Base-by-base conservation (phyloP, 2,888 invertebrate genomes). In the Copidosoma aretas region DNA sequence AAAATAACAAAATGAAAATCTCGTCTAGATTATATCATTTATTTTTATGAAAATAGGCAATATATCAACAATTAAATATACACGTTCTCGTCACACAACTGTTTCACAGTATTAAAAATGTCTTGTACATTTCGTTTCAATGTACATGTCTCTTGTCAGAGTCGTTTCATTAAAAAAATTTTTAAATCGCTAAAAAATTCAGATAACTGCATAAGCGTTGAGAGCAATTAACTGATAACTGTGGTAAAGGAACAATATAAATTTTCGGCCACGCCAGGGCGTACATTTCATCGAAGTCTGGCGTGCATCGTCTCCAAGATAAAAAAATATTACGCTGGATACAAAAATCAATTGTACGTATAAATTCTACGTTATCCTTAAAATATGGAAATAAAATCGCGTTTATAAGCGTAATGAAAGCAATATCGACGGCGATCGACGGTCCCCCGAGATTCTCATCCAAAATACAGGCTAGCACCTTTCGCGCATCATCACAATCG, bases 41-140 rank as follows among this genome's bases (percentile, higher is more conserved):
- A 79, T 77, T 77, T 62, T 73, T 78, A 77, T 73, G 74, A 79
- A 79, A 79, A 79, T 79, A 78, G 73, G 73, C 74, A 76, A 75
- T 74, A 75, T 68, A 52, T 75, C 70, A 79, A 77, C 75, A 77
- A 74, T 76, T 73, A 75, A 75, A 72, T 75, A 72, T 74, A 73
- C 66, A 70, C n/a, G 66, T 68, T 67, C 60, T 64, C 59, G 62
- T 66, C 60, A 62, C 54, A 73, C 61, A 71, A 71, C 69, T 59
- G 66, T 54, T 61, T 70, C 64, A 68, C 67, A 68, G 32, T 32
- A 64, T 68, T 70, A 60, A 64, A 67, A 65, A 71, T 64, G 43
- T 46, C 43, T 14, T 60, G 60, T 19, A 49, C 49, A 62, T 64
- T 61, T 17, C 46, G 43, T 64, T 67, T 60, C 59, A 64, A 70